Conservation (phyloP, 2,888 invertebrate genomes). For the Salpingus planirostris region DNA sequence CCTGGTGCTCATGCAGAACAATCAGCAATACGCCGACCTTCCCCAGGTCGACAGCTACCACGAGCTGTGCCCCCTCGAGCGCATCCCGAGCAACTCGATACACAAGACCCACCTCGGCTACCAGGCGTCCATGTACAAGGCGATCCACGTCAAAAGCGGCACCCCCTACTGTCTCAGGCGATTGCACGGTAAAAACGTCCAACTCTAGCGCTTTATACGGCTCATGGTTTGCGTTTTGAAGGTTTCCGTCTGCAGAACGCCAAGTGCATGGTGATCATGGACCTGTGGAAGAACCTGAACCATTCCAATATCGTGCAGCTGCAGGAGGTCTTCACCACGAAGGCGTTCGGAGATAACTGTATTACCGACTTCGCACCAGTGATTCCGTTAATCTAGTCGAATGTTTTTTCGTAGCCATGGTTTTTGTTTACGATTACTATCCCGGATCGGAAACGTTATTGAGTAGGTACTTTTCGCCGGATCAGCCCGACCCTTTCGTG, state of each 20-base stretch:
- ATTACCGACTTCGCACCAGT: too few relatives aligned
- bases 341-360: slow-evolving; percentile 95
- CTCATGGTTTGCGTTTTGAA: too few relatives aligned
- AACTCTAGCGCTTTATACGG: too few relatives aligned
- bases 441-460: slow-evolving; percentile 83
- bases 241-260: slow-evolving; percentile 73
- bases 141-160: slow-evolving; percentile 78
- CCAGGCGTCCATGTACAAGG: slow-evolving; percentile 83
- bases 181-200: slow-evolving; percentile 59
- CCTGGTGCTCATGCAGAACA: slow-evolving; percentile 55
- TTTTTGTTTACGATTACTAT: slow-evolving; percentile 94
- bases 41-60: slow-evolving; percentile 88
- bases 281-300: slow-evolving; percentile 90
- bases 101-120: slow-evolving; percentile 64
- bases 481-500: slow-evolving; percentile 66
- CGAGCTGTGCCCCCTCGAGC: slow-evolving; percentile 78
- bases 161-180: slow-evolving; percentile 77
- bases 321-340: slow-evolving; percentile 88
- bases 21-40: slow-evolving; percentile 49
- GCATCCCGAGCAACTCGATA: slow-evolving; percentile 45
- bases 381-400: too few relatives aligned
- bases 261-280: slow-evolving; percentile 77
- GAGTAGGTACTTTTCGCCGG: slow-evolving; percentile 69
- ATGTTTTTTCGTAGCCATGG: slow-evolving; percentile 62
- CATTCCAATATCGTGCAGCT: slow-evolving; percentile 93